Base-by-base conservation (phyloP, 2,888 invertebrate genomes). In the Pseudolycoriella hygida region DNA sequence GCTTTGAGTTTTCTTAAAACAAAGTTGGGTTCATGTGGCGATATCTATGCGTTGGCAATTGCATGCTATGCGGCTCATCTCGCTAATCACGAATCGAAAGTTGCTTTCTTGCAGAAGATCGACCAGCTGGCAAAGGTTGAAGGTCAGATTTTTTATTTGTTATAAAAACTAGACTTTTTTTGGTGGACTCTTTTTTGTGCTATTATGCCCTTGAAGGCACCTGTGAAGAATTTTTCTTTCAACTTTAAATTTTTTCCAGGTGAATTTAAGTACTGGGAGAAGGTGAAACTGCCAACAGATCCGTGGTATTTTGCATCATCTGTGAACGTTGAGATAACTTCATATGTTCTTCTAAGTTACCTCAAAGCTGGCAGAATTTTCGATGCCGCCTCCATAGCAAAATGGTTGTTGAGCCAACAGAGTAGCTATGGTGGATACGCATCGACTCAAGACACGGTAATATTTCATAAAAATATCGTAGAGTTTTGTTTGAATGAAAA, bases 221-320 rank as follows among this genome's bases (percentile, higher is more conserved):
- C n/a, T n/a, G n/a, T n/a, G n/a, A n/a, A n/a, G n/a, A n/a, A n/a
- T n/a, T n/a, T n/a, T 34, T 34, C 11, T 8, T 5, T 34, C 3
- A 14, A 34, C 8, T 34, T 5, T 10, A 12, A 3, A 12, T 4
- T 34, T 14, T 34, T 14, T 34, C 3, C 34, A 41, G 45, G 54
- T 2, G 81, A 78, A 44, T 71, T 74, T 54, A 79, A 80, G 54
- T 88, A 86, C 80, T 93, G 92, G 92, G 76, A 77, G 39, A 80
- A 81, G 48, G 73, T 62, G 2, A 60, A 65, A 12, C 60, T 64
- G 2, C 54, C 62, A 46, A 55, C 56, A 17, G 72, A 73, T 46
- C 74, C 76, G 1, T 74, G 76, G 74, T 57, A 60, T 3, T 61
- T 75, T 46, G 76, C 81, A 0, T 71, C 74, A 50, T 76, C 81